Conservation (phyloP, 2,888 invertebrate species). For the Leptopterna dolabrata region DNA sequence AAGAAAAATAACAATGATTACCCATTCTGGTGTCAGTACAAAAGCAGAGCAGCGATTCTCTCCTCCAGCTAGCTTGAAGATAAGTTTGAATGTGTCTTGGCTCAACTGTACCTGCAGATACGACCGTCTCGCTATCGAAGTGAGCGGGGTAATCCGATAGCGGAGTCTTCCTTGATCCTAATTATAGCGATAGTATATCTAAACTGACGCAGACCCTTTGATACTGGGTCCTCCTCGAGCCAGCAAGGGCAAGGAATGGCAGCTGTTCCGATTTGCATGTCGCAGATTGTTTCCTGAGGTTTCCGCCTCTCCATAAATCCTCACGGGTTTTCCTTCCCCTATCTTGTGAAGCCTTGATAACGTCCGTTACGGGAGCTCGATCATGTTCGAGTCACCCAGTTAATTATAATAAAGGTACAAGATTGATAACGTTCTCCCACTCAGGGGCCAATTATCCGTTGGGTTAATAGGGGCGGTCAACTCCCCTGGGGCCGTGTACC, state of each 20-base stretch:
- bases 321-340: not conserved
- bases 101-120: too few relatives aligned
- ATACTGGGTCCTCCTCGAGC: not conserved
- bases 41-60: too few relatives aligned
- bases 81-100: too few relatives aligned
- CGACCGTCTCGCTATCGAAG: not conserved
- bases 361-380: slow-evolving; percentile 32
- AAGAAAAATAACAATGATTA: too few relatives aligned
- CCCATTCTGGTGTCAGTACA: too few relatives aligned
- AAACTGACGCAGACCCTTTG: slow-evolving; percentile 35
- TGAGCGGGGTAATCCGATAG: not conserved
- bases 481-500: slow-evolving; percentile 3
- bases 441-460: slow-evolving; percentile 26
- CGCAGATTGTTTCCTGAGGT: slow-evolving; percentile 40
- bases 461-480: slow-evolving; percentile 40
- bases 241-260: slow-evolving; percentile 30
- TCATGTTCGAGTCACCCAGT: slow-evolving; percentile 40
- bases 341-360: slow-evolving; percentile 33
- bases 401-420: slow-evolving; percentile 50
- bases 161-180: slow-evolving; percentile 8
- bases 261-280: slow-evolving; percentile 43
- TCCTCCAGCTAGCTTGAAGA: too few relatives aligned
- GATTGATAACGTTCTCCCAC: slow-evolving; percentile 41
- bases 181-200: slow-evolving; percentile 30
- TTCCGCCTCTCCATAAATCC: slow-evolving; percentile 42